Percentiles rank a stretch among this genome's conserved stretches.
Conservation (phyloP, 2,797 vertebrate species). For the Peromyscus nudipes region DNA sequence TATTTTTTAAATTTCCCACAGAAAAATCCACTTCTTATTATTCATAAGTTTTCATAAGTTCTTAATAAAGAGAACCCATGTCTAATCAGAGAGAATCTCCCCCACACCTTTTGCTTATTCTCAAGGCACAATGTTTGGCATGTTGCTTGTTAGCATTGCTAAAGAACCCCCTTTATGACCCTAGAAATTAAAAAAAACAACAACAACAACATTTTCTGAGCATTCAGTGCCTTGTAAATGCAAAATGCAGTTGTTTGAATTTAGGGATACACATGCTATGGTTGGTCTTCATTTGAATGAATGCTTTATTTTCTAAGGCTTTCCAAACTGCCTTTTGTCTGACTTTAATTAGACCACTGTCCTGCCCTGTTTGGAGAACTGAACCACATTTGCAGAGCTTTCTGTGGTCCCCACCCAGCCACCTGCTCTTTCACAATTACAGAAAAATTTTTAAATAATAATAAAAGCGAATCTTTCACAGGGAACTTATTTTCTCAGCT, state of each 20-base stretch:
- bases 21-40: not conserved
- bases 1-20: slow-evolving; percentile 12
- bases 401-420: slow-evolving; percentile 66
- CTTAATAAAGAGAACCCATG: not conserved
- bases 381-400: slow-evolving; percentile 67
- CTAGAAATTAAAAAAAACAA: not conserved
- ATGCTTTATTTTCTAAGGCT: slow-evolving; percentile 60
- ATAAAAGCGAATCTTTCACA: slow-evolving; percentile 61
- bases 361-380: slow-evolving; percentile 73
- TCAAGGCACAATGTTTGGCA: not conserved
- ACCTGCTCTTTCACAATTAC: slow-evolving; percentile 78
- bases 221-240: slow-evolving; percentile 51
- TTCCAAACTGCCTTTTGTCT: slow-evolving; percentile 76
- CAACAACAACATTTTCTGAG: slow-evolving; percentile 9
- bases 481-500: slow-evolving; percentile 81
- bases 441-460: slow-evolving; percentile 62
- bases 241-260: slow-evolving; percentile 55
- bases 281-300: slow-evolving; percentile 66
- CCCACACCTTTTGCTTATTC: not conserved
- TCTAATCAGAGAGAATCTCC: not conserved
- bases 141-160: not conserved
- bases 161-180: not conserved
- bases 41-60: not conserved
- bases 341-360: slow-evolving; percentile 72
- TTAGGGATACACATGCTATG: not conserved